Base-by-base conservation (phyloP, 2,888 invertebrate species). In the Pollenia labialis region DNA sequence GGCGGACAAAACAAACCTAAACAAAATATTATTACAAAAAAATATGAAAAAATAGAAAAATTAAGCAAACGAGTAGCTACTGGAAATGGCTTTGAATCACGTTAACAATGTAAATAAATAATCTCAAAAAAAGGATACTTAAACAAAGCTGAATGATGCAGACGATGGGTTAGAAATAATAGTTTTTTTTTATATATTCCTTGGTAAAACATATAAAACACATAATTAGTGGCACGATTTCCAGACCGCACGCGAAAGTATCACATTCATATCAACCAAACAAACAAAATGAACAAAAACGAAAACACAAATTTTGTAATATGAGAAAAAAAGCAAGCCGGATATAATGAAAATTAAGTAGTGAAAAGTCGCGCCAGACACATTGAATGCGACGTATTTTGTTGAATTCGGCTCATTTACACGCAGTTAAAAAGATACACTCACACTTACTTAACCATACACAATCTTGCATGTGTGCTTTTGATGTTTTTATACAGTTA, bases 221-320 rank as follows among this genome's bases (percentile, higher is more conserved):
- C 84, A 84, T 84, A 87, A 87, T 87, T 87, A 87, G 84, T 85
- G 77, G 84, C 84, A 87, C 79, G 84, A 81, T 84, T 87, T 75
- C 54, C 52, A 50, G 66, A 77, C 77, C 81, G 56, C 87, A 82
- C 76, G 77, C 48, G 68, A 81, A 72, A 74, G 6, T 66, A 18
- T 50, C 14, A 62, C 16, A 56, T n/a, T 69, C 48, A 16, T 58
- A 44, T 42, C 52, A 14, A 18, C 12, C 60, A 11, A 12, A 6
- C 18, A 16, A 56, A 14, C 2, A 52, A 50, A 18, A n/a, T 56
- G n/a, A 44, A 46, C 9, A 18, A 18, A 14, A 50, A 44, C 52
- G 0, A 62, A 60, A 72, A 60, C 42, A 44, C 40, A 77, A 74
- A 69, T 74, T 72, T 72, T 58, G 46, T 74, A 50, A 72, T 60